Evolutionary conservation across 2,888 invertebrate species (phyloP).

Genomic region (Coecobrya sp.): DNA sequence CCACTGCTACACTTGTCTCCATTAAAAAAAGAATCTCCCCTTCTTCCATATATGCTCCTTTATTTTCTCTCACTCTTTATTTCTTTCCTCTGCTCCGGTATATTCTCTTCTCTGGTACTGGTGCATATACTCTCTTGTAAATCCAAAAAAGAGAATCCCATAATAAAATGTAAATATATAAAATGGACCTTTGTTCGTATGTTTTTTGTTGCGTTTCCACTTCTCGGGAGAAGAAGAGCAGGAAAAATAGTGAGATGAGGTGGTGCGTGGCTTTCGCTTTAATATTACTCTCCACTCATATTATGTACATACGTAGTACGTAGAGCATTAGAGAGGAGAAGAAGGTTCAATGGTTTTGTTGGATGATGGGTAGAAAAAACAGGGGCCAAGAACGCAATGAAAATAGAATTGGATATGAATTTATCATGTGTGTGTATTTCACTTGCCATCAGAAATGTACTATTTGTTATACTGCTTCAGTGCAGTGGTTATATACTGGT

Average conservation of each 20-base stretch:
- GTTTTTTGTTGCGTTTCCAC: slow-evolving; percentile 40
- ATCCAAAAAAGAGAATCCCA: slow-evolving; percentile 63
- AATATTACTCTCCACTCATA: background rate
- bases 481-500: background rate
- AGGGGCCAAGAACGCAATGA: slow-evolving; percentile 63
- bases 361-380: slow-evolving; percentile 57
- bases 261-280: slow-evolving; percentile 37
- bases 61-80: background rate
- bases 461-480: background rate
- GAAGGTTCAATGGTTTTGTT: slow-evolving; percentile 55
- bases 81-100: background rate
- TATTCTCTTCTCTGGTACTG: background rate
- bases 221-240: slow-evolving; percentile 1
- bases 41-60: slow-evolving; percentile 12
- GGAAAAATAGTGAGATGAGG: slow-evolving; percentile 27
- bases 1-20: slow-evolving; percentile 59
- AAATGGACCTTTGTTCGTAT: slow-evolving; percentile 77
- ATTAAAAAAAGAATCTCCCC: slow-evolving; percentile 73
- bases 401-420: slow-evolving; percentile 81
- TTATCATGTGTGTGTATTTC: slow-evolving; percentile 75
- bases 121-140: background rate
- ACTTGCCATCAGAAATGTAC: slow-evolving; percentile 32
- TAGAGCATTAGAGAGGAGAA: slow-evolving; percentile 2
- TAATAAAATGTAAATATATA: slow-evolving; percentile 81
- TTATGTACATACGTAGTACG: slow-evolving; percentile 14